Base-by-base conservation (phyloP, 2,797 vertebrate species). In the Serranus cabrilla region DNA sequence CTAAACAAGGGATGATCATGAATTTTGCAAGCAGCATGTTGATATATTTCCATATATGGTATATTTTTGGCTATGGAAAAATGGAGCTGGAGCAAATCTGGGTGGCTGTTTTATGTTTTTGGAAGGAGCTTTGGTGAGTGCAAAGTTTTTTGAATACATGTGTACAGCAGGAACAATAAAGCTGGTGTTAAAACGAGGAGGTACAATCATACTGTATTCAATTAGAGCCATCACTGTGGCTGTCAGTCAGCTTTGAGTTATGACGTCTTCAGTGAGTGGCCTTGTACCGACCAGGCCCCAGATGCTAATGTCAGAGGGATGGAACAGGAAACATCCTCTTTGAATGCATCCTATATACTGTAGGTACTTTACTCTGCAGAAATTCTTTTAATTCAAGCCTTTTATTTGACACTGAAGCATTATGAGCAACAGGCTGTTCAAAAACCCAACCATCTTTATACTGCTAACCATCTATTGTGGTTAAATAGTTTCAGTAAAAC, bases 401-500 rank as follows among this genome's bases (percentile, higher is more conserved):
- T 56, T 47, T 7, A 14, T 64, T 70, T 57, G 11, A 54, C 11
- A 20, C n/a, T 1, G 1, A 0, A 39, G 50, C 34, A 51, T 50
- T 17, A 18, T 74, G 37, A 34, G 8, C 42, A 39, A 68, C 2
- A 49, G 56, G 7, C 37, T 5, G n/a, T 51, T 71, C 7, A 46
- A 56, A 65, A 23, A 47, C 60, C 7, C 1, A 52, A 47, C 34
- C 65, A 34, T 66, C 60, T 67, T 59, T 23, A 56, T 65, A 23
- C 37, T 31, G 21, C 37, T 58, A 39, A 61, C 43, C 40, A 69
- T 74, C 18, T 51, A n/a, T 27, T 66, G 61, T 54, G 52, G 39
- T 76, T 71, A 54, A 74, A 81, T 43, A 62, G 72, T 20, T 75
- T 71, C 47, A 71, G 63, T 62, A 62, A 85, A 77, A 78, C 78